Evolutionary conservation across 2,113 vertebrate genomes (phyloP).

Genomic region (Bos javanicus): DNA sequence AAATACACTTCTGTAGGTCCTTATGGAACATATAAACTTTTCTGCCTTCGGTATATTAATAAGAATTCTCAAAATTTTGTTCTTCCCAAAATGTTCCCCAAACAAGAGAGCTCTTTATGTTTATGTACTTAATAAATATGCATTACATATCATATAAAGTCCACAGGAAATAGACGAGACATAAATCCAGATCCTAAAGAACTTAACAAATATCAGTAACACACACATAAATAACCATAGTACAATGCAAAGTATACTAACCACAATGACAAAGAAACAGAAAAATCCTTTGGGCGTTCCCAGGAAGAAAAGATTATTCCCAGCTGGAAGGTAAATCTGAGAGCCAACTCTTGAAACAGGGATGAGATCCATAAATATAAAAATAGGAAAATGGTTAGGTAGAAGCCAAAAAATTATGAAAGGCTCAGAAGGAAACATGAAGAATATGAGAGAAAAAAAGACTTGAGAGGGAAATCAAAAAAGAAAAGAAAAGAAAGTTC

Average conservation of each 20-base stretch:
- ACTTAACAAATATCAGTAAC: not conserved
- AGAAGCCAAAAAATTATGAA: not conserved
- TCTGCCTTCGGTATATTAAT: not conserved
- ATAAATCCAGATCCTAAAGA: not conserved
- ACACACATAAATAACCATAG: not conserved
- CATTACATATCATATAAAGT: not conserved
- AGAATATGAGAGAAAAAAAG: not conserved
- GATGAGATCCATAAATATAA: not conserved
- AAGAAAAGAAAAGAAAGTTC: not conserved
- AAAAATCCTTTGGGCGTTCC: not conserved
- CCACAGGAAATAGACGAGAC: not conserved
- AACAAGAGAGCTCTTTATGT: not conserved
- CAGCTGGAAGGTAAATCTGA: not conserved
- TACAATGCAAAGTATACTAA: not conserved
- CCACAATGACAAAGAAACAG: not conserved
- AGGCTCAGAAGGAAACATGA: not conserved
- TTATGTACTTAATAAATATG: not conserved
- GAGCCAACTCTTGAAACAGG: not conserved
- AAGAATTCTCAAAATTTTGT: not conserved
- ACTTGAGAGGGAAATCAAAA: not conserved
- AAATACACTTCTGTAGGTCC: not conserved
- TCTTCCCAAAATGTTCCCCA: not conserved
- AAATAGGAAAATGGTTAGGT: not conserved
- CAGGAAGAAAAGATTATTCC: not conserved
- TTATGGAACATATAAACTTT: not conserved